A percentile compares a stretch with the other conserved stretches of the same genome.
Evolutionary conservation across 2,888 invertebrate genomes (phyloP).

Genomic region (Sabellastarte sp.): DNA sequence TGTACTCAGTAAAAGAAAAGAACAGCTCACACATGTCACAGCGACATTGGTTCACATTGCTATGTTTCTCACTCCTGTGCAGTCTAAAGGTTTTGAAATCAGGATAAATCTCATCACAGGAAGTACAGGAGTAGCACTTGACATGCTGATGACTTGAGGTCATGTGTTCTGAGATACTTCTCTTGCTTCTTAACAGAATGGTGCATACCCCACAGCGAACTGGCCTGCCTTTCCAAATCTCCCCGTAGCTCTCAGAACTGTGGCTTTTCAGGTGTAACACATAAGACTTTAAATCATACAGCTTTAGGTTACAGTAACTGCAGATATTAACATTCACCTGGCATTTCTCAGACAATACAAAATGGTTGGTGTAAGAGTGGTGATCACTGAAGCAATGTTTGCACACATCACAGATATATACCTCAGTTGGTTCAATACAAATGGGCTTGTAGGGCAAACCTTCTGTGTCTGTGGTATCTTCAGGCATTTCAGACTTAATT

Average conservation of each 20-base stretch:
- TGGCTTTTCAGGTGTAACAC: neutral
- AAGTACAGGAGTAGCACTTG: neutral
- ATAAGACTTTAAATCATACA: neutral
- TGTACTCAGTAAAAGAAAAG: neutral
- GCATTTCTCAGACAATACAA: neutral
- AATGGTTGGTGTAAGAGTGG: neutral
- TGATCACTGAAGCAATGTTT: neutral
- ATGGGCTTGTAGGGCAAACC: neutral
- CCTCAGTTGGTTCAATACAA: neutral
- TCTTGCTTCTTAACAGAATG: neutral
- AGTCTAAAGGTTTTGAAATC: neutral
- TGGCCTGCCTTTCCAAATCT: neutral
- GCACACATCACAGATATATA: neutral
- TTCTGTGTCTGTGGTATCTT: neutral
- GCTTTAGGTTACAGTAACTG: neutral
- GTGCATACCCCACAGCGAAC: neutral
- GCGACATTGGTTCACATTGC: neutral
- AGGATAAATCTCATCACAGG: neutral
- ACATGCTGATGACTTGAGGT: neutral
- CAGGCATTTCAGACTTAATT: neutral
- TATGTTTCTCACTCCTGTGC: neutral
- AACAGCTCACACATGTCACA: neutral
- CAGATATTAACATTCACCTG: too few species aligned
- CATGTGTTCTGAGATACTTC: neutral
- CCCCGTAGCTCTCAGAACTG: neutral